Base-by-base conservation (phyloP, 2,888 invertebrate species). In the Theristus sp. region DNA sequence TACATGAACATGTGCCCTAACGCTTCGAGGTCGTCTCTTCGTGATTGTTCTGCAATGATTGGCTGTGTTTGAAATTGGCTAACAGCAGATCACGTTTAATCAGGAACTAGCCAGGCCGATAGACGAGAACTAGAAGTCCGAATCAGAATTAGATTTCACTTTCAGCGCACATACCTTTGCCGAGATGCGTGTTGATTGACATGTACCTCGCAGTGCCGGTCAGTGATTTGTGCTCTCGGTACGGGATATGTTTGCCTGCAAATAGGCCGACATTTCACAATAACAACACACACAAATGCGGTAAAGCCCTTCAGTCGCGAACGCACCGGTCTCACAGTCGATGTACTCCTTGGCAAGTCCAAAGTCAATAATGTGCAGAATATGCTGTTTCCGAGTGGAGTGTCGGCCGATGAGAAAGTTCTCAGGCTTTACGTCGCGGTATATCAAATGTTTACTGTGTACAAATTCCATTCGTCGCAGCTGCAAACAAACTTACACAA, bases 141-240 rank as follows among this genome's bases (percentile, higher is more conserved):
- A 38, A 38, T 38, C 38, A 17, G 38, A 13, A 38, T 17, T 38
- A 38, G 17, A 38, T 38, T 38, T 38, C 38, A 38, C 38, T n/a
- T n/a, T n/a, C n/a, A n/a, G n/a, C n/a, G n/a, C n/a, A n/a, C n/a
- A n/a, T n/a, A 85, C 86, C 86, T 84, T 94, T 91, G 74, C 98
- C 98, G 82, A 99, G 85, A 82, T 99, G 98, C 77, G 98, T 99
- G 79, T 99, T 99, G 80, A 99, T 98, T 79, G 94, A 96, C 98
- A 99, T 99, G 81, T 99, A 99, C 80, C 98, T 84, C 71, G 98
- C 98, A 68, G 98, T 98, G 72, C 98, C 98, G 66, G 98, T 99
- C 75, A 99, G 83, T 76, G 94, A 94, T 82, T 99, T 99, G 83
- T 99, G 98, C 83, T 99, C 98, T 84, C 96, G 87, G 81, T 98